Evolutionary conservation across 2,888 invertebrate species (phyloP), one percentile per base, ranked within the genome.

Genomic region (Lamellibrachia columna): DNA sequence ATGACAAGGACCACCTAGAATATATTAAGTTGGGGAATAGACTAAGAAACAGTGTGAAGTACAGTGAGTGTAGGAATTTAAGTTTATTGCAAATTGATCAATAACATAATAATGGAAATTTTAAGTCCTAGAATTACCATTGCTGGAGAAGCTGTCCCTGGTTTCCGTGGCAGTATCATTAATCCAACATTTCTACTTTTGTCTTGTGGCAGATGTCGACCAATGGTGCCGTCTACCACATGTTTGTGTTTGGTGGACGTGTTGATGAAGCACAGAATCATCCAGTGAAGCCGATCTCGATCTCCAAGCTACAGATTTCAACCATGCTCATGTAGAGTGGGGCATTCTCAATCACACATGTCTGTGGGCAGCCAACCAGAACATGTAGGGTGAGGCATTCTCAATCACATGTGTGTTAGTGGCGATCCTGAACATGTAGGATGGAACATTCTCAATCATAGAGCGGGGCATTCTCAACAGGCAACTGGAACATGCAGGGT

Each of bases 171-270:
- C 75, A 15, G 22, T n/a, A 1, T 75, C 75, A 22, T 6, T 75
- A 75, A 75, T 6, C 75, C 75, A 75, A 15, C 15, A 22, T 22
- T 2, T 75, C 22, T 75, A 22, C 75, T 75, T 22, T 75, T 75
- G 55, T 75, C 75, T 75, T 75, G 11, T 75, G 75, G 75, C 75
- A 75, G 75, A 75, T 75, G 75, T 75, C 75, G n/a, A 22, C 75
- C 22, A 75, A n/a, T 75, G 75, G 75, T 22, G 22, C 22, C 75
- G 6, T 75, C 75, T 75, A 75, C 22, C 15, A 75, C 22, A 75
- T 75, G 75, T 22, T 75, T 75, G 75, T 75, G 75, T 75, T 75
- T 75, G 75, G 75, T n/a, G 75, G 75, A 75, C 75, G 75, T 22
- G 1, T 75, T 1, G 75, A 75, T 0, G 75, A 75, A 6, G 4